Base-by-base conservation (phyloP, 2,888 invertebrate species). In the Cephalotes varians region DNA sequence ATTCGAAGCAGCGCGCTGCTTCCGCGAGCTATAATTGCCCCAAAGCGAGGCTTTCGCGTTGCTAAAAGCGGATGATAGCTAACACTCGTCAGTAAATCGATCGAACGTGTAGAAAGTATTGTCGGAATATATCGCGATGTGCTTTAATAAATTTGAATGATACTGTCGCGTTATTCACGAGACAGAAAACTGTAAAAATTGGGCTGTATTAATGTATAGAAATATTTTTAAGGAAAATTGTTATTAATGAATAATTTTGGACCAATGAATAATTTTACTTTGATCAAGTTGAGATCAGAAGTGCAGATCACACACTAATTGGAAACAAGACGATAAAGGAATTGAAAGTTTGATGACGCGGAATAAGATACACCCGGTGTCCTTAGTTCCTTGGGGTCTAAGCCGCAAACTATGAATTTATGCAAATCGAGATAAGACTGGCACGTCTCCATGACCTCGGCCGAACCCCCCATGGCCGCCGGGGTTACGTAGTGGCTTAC, bases 391-490 rank as follows among this genome's bases (percentile, higher is more conserved):
- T 83, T n/a, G 91, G 91, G 90, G 74, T 87, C 90, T 92, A 92
- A 93, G 90, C 92, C 90, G 85, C 90, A 88, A 93, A 93, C 93
- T 94, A 93, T 93, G 91, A 94, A 94, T 94, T 94, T 93, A 94
- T 94, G 94, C 91, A 93, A 93, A 94, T 94, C 93, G 90, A 91
- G 94, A 94, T 94, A 94, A 94, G 94, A 93, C 92, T 87, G 90
- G 91, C 90, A 87, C 91, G 88, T 92, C 90, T 92, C 91, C 91
- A 90, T 88, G 88, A 88, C 88, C 90, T 81, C 85, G 82, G 56
- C 31, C 80, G 81, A 83, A 81, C 87, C 83, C 44, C 40, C 25
- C 73, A 58, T 64, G 58, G 60, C 62, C 79, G 64, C 79, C 64
- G 67, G 85, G 83, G 81, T 86, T 87, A 86, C 88, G 80, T 85